Evolutionary conservation across 2,113 vertebrate species (phyloP).

Genomic region (Enhydra lutris): DNA sequence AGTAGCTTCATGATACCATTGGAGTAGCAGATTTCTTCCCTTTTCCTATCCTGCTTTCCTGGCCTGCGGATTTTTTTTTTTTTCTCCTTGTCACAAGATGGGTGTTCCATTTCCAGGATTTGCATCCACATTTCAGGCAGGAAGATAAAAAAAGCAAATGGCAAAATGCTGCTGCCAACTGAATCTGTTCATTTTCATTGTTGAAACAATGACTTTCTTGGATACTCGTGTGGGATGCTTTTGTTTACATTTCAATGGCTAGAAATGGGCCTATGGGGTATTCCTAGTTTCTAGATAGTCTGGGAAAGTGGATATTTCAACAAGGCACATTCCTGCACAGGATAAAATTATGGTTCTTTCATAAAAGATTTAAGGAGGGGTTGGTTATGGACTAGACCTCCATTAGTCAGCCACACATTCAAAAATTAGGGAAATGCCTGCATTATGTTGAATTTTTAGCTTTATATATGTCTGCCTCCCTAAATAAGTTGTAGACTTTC

Average conservation of each 20-base stretch:
- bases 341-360: not conserved
- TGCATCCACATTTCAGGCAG: not conserved
- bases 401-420: not conserved
- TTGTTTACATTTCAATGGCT: not conserved
- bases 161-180: not conserved
- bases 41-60: not conserved
- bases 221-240: not conserved
- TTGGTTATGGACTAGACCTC: not conserved
- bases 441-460: not conserved
- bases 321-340: not conserved
- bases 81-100: not conserved
- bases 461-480: not conserved
- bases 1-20: fast-evolving
- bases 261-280: not conserved
- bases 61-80: not conserved
- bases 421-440: not conserved
- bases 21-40: fast-evolving
- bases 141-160: not conserved
- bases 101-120: not conserved
- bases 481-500: not conserved
- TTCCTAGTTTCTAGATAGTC: not conserved
- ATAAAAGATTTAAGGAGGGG: not conserved
- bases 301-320: not conserved
- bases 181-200: not conserved
- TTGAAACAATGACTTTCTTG: not conserved